A percentile compares a stretch with the other conserved stretches of the same genome.
phyloP scores from a whole-genome alignment of 2,888 invertebrate genomes.

The Lamellibrachia satsuma region DNA sequence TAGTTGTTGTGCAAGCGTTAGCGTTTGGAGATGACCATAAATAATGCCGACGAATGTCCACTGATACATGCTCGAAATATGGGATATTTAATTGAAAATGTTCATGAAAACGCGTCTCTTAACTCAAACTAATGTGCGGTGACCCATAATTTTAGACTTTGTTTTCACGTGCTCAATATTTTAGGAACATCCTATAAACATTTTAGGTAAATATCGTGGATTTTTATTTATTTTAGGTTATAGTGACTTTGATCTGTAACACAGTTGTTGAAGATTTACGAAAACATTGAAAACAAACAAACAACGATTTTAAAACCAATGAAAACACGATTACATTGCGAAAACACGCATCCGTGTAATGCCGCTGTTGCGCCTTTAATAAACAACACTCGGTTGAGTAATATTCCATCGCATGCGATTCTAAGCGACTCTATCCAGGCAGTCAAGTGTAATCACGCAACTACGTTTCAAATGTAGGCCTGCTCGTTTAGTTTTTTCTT shows the following conservation, averaged over 20 bases:
- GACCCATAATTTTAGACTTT: too few species aligned
- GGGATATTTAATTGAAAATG: background rate
- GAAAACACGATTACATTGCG: too few species aligned
- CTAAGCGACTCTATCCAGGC: background rate
- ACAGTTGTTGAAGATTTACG: too few species aligned
- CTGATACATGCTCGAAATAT: background rate
- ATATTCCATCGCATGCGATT: background rate
- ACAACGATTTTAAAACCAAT: too few species aligned
- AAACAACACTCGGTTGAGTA: background rate
- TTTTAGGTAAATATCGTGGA: too few species aligned
- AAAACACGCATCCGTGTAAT: background rate
- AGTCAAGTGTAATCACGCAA: background rate
- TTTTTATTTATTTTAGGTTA: too few species aligned
- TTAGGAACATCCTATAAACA: too few species aligned
- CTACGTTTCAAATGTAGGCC: background rate
- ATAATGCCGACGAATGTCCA: background rate
- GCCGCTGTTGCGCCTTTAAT: background rate
- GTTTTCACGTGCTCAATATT: too few species aligned
- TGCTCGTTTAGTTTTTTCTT: background rate
- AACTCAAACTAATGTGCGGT: too few species aligned
- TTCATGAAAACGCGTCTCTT: too few species aligned
- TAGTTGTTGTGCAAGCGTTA: background rate
- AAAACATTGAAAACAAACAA: too few species aligned
- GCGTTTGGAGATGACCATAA: background rate
- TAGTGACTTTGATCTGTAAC: too few species aligned